phyloP scores from a whole-genome alignment of 2,797 vertebrate genomes.

The Sarcoramphus papa region DNA sequence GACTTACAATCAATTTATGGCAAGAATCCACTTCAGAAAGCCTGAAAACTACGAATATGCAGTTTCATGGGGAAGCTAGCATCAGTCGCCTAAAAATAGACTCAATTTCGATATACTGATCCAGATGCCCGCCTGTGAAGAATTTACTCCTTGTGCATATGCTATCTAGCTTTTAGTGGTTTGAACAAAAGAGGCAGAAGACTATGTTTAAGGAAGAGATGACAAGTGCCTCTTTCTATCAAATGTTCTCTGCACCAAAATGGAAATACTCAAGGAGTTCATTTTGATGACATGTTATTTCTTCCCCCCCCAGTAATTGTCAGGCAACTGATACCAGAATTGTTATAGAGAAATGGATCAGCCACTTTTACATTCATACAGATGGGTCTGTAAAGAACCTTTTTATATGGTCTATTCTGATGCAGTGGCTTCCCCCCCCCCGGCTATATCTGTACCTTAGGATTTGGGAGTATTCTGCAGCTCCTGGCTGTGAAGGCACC shows the following conservation, averaged over 20 bases:
- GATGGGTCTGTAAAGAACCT: constrained; percentile 57
- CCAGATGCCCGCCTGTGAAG: constrained; percentile 45
- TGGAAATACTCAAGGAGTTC: constrained; percentile 53
- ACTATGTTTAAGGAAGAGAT: constrained; percentile 60
- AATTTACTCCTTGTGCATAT: constrained; percentile 43
- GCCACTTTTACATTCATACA: constrained; percentile 62
- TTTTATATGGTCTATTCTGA: constrained; percentile 21
- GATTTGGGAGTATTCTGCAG: not conserved
- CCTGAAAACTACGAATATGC: constrained; percentile 44
- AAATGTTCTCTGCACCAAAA: constrained; percentile 52
- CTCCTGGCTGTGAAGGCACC: not conserved
- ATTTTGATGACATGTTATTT: constrained; percentile 52
- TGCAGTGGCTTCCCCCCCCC: not conserved
- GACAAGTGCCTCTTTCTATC: constrained; percentile 62
- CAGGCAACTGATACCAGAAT: constrained; percentile 55
- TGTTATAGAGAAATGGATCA: constrained; percentile 63
- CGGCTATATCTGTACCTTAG: not conserved
- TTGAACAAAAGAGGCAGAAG: constrained; percentile 58
- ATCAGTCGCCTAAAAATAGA: constrained; percentile 58
- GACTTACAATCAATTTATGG: constrained; percentile 62
- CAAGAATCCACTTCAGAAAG: constrained; percentile 60
- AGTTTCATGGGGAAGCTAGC: constrained; percentile 51
- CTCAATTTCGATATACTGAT: constrained; percentile 47
- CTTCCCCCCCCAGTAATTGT: not conserved
- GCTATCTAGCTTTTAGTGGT: constrained; percentile 36